Evolutionary conservation across 1,140 invertebrate species (phyloP), one percentile per base, ranked within the genome.

Genomic region (Parasteatoda tepidariorum): DNA sequence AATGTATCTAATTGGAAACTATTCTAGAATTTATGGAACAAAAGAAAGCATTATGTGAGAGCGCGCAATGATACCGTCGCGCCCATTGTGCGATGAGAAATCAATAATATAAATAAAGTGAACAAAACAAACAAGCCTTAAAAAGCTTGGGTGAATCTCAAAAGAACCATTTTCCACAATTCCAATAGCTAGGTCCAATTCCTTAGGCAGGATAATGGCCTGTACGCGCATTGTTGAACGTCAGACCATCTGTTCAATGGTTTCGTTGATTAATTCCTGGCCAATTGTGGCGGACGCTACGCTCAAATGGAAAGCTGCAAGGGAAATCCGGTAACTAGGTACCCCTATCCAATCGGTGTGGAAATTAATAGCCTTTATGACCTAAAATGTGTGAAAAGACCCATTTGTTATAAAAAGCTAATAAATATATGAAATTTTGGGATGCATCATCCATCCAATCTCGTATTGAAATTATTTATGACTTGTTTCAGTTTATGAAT

Each of bases 51-150:
- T 30, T 74, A 33, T 33, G 55, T 61, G 30, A 74, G 55, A 66
- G 59, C 61, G 74, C 31, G 62, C 24, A 68, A 62, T 34, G 31
- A 79, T 68, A 67, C 38, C 67, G 41, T 13, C 34, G 54, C 31
- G 18, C 5, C 74, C 26, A 59, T 68, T 67, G 41, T 79, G 24
- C 61, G 7, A 31, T 28, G 28, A 24, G 33, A 75, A 75, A 76
- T 79, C 75, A 79, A 79, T 79, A 68, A 68, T 79, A 67, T 59
- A 79, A 78, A 78, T 78, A 78, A 78, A 78, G 54, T 66, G 61
- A 41, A 48, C 7, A 78, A 79, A 79, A 79, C 76, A 79, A 79
- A 79, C 64, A 68, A 54, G 76, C 76, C 48, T 79, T 64, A 79
- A 68, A 79, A 67, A 78, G 57, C n/a, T n/a, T 24, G 28, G 15